Conservation (phyloP, 2,888 invertebrate genomes). For the Eilema depressum region DNA sequence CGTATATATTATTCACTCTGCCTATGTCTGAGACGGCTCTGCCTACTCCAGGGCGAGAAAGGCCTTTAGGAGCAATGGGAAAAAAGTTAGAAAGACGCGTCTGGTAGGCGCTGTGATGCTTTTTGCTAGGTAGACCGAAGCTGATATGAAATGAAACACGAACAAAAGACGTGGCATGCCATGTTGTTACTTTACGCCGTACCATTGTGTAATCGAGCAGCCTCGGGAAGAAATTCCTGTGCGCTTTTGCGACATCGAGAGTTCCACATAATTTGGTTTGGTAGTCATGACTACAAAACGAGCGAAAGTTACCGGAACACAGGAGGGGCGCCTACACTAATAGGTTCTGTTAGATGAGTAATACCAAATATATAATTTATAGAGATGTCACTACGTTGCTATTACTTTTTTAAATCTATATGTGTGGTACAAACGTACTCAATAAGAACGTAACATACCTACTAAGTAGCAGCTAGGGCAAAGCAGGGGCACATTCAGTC, state of each 20-base stretch:
- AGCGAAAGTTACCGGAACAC: slow-evolving; percentile 27
- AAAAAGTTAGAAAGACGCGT: too few relatives aligned
- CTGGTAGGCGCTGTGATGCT: too few relatives aligned
- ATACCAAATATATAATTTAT: background rate
- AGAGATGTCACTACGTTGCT: background rate
- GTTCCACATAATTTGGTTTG: background rate
- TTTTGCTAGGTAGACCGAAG: too few relatives aligned
- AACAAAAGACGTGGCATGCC: too few relatives aligned
- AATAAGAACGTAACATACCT: too few relatives aligned
- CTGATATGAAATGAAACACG: too few relatives aligned
- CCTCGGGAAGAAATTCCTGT: background rate
- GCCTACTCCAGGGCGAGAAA: too few relatives aligned
- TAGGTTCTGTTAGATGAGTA: background rate
- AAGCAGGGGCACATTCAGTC: too few relatives aligned
- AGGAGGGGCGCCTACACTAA: slow-evolving; percentile 14
- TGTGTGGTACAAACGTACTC: too few relatives aligned
- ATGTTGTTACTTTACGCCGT: too few relatives aligned
- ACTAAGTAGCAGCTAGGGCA: too few relatives aligned
- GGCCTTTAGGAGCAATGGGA: too few relatives aligned
- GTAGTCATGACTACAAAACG: slow-evolving; percentile 1
- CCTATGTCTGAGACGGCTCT: background rate
- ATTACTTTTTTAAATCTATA: background rate
- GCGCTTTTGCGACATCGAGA: background rate
- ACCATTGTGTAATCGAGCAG: background rate
- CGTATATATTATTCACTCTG: background rate